phyloP scores from a whole-genome alignment of 2,888 invertebrate species.

The Scaptomyza caliginosa region DNA sequence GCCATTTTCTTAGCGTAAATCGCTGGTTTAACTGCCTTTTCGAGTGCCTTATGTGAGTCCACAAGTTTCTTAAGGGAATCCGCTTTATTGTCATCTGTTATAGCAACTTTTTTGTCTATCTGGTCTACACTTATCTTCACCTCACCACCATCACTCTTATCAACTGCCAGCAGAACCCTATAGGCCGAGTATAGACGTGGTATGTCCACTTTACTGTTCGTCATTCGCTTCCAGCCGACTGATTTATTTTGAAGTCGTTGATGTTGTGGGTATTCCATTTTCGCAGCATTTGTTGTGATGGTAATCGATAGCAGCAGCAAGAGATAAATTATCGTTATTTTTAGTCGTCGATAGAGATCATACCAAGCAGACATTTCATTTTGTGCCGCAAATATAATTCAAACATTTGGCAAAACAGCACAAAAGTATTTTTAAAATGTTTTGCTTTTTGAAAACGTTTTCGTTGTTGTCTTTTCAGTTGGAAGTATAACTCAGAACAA shows the following conservation, averaged over 20 bases:
- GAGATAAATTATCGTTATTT: constrained; percentile 22
- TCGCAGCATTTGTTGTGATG: background rate
- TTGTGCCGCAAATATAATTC: constrained; percentile 38
- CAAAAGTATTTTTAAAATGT: background rate
- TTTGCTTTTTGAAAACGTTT: background rate
- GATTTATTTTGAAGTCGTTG: background rate
- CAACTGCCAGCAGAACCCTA: constrained; percentile 10
- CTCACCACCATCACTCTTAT: constrained; percentile 6
- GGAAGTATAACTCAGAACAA: constrained; percentile 25
- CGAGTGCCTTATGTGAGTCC: background rate
- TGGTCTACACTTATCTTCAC: constrained; percentile 4
- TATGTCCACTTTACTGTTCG: constrained; percentile 24
- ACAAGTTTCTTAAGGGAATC: constrained; percentile 2
- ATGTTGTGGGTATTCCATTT: background rate
- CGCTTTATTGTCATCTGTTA: constrained; percentile 16
- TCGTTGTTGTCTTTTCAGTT: background rate
- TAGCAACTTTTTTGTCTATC: constrained; percentile 1
- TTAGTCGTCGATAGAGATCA: constrained; percentile 23
- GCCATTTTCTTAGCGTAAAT: background rate
- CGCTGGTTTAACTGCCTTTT: background rate
- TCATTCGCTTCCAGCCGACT: constrained; percentile 1
- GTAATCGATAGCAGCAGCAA: constrained; percentile 32
- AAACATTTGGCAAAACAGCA: constrained; percentile 23
- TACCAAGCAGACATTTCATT: constrained; percentile 67
- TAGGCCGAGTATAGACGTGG: constrained; percentile 52